Percentiles rank a stretch among this genome's conserved stretches.
Conservation (phyloP, 2,797 vertebrate species). For the Podarcis lilfordi region DNA sequence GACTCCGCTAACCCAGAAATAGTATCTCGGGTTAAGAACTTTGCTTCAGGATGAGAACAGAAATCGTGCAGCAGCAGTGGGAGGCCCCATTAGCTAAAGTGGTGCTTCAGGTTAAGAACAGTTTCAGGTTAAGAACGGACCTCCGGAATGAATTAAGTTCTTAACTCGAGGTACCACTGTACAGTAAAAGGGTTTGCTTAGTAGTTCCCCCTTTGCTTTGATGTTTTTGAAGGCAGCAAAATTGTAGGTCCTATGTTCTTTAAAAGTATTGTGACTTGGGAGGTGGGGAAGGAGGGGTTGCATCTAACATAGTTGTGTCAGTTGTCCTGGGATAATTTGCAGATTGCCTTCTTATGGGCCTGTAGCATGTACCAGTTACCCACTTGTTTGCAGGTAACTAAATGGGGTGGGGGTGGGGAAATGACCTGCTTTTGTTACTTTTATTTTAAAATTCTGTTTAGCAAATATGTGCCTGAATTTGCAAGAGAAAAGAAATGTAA, state of each 20-base stretch:
- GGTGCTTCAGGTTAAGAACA: too few species aligned
- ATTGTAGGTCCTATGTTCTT: slow-evolving; percentile 19
- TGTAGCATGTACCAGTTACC: slow-evolving; percentile 24
- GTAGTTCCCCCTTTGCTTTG: slow-evolving; percentile 14
- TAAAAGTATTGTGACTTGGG: background rate
- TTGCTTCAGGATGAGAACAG: too few species aligned
- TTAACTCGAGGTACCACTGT: too few species aligned
- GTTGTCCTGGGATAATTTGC: slow-evolving; percentile 19
- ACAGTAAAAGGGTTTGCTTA: background rate
- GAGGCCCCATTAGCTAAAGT: too few species aligned
- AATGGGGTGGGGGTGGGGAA: slow-evolving; percentile 38
- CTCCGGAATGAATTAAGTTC: too few species aligned
- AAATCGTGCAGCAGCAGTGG: too few species aligned
- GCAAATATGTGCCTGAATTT: slow-evolving; percentile 75
- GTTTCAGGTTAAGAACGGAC: too few species aligned
- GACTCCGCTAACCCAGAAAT: too few species aligned
- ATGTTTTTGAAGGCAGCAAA: slow-evolving; percentile 15
- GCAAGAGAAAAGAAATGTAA: slow-evolving; percentile 80
- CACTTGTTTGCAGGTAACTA: slow-evolving; percentile 67
- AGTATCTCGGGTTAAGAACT: too few species aligned
- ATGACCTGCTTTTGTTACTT: slow-evolving; percentile 47
- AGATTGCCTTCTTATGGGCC: slow-evolving; percentile 42
- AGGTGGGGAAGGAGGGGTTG: background rate
- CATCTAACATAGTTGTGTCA: slow-evolving; percentile 42
- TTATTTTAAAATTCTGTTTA: slow-evolving; percentile 68